Evolutionary conservation across 2,888 invertebrate genomes (phyloP).

Genomic region (Apodemia duryi): DNA sequence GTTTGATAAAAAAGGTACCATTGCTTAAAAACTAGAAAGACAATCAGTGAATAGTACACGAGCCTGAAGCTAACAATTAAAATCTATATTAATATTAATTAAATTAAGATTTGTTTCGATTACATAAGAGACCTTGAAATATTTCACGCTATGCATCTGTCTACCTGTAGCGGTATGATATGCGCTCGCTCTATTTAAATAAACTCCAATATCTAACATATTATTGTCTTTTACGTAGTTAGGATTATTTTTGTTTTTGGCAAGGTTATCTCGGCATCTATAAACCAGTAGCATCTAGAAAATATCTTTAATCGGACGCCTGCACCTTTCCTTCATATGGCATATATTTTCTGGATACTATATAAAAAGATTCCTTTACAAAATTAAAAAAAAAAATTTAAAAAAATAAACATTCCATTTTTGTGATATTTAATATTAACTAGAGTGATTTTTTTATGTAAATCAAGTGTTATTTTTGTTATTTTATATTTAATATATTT

Average conservation of each 20-base stretch:
- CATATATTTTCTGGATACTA: conserved; percentile 52
- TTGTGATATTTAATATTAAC: conserved; percentile 45
- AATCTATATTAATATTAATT: no score
- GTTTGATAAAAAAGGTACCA: no score
- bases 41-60: no score
- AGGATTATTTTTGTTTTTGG: conserved; percentile 56
- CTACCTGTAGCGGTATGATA: background rate
- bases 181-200: conserved; percentile 8
- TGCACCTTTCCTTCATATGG: conserved; percentile 54
- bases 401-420: conserved; percentile 31
- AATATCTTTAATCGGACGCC: conserved; percentile 38
- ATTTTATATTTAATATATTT: conserved; percentile 34
- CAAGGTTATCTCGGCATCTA: conserved; percentile 43
- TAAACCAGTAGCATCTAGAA: conserved; percentile 43
- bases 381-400: conserved; percentile 37
- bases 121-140: no score
- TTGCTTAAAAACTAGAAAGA: no score
- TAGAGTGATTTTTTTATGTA: background rate
- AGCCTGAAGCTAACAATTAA: no score
- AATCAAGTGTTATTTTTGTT: conserved; percentile 34
- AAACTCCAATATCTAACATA: background rate
- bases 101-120: no score
- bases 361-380: conserved; percentile 53
- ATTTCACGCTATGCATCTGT: background rate
- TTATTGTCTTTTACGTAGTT: conserved; percentile 37